phyloP scores from a whole-genome alignment of 2,113 vertebrate species.

The Grammomys dolichurus region DNA sequence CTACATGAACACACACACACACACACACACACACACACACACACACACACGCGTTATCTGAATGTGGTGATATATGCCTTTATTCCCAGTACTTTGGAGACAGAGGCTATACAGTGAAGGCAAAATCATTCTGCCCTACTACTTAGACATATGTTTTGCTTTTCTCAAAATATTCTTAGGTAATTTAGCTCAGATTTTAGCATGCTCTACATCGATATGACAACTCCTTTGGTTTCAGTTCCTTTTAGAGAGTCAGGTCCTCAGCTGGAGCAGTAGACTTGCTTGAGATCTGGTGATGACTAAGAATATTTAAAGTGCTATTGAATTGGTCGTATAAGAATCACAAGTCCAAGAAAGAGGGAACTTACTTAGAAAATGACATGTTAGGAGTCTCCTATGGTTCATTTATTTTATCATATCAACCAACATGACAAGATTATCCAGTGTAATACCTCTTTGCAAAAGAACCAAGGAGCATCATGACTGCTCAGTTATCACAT shows the following conservation, averaged over 20 bases:
- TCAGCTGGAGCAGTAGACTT: neutral
- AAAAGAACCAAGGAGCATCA: neutral
- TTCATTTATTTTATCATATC: neutral
- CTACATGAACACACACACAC: neutral
- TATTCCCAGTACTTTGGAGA: neutral
- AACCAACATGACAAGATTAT: neutral
- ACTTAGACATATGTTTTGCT: neutral
- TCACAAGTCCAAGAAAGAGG: neutral
- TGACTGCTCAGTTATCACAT: neutral
- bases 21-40: neutral
- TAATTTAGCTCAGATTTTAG: neutral
- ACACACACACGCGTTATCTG: neutral
- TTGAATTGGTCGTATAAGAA: neutral
- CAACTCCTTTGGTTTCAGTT: neutral
- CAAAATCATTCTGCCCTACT: neutral
- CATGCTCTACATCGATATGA: neutral
- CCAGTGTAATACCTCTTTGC: neutral
- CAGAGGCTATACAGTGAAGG: neutral
- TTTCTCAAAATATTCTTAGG: slow-evolving; percentile 23
- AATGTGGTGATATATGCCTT: neutral
- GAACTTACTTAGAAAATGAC: neutral
- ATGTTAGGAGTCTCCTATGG: neutral
- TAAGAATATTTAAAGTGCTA: neutral
- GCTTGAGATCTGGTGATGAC: neutral
- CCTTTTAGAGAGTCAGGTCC: neutral